Evolutionary conservation across 2,888 invertebrate species (phyloP).

Genomic region (Lissonota sp.): DNA sequence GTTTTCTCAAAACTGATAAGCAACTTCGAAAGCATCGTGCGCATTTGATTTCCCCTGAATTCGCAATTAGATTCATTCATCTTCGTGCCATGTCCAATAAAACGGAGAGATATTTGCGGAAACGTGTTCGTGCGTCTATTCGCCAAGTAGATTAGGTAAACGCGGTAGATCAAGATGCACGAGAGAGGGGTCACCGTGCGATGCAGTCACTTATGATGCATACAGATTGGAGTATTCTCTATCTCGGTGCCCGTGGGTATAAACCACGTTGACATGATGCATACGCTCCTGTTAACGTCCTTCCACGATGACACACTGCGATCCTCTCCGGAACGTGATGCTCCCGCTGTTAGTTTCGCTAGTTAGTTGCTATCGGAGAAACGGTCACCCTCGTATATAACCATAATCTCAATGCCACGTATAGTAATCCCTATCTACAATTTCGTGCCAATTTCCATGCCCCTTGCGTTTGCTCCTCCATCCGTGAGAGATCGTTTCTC

Average conservation of each 20-base stretch:
- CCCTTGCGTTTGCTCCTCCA: constrained; percentile 18
- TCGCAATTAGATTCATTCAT: background rate
- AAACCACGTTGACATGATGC: constrained; percentile 24
- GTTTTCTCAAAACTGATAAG: no score
- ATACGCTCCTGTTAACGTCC: constrained; percentile 40
- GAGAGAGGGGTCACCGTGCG: constrained; percentile 11
- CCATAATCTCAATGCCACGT: constrained; percentile 16
- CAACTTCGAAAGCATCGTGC: no score
- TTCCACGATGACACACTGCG: constrained; percentile 48
- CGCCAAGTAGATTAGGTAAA: constrained; percentile 29
- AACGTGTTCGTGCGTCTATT: background rate
- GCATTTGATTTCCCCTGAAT: no score
- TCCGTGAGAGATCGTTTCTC: constrained; percentile 34
- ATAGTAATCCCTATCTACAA: constrained; percentile 28
- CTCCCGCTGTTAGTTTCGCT: constrained; percentile 33
- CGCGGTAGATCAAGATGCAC: constrained; percentile 20
- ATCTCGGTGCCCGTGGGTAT: constrained; percentile 4
- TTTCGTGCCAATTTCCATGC: constrained; percentile 57
- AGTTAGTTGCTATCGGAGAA: constrained; percentile 14
- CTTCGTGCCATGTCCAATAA: background rate
- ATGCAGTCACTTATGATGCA: constrained; percentile 46
- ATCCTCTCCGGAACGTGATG: constrained; percentile 32
- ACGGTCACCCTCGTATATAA: background rate
- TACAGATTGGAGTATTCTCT: constrained; percentile 45
- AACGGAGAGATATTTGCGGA: background rate